These are phyloP conservation scores for Leucoma salicis DNA, from an alignment of 2,888 invertebrate genomes.

Conservation along the genomic window DNA sequence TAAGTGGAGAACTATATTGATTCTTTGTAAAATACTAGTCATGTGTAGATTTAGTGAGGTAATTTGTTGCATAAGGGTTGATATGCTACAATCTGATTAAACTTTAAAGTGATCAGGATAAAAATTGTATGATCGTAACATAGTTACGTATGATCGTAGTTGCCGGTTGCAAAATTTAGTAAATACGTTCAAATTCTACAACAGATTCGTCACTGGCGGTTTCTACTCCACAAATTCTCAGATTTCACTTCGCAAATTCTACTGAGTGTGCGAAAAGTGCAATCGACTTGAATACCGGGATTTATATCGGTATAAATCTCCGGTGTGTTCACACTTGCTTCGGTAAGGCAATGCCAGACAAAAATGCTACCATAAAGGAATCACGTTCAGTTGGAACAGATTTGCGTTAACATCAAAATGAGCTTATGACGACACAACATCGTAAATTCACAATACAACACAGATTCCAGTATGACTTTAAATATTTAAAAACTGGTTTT, in stretches of 20 bases:
- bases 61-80: no score
- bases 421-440: conserved; percentile 28
- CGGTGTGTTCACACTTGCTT: conserved; percentile 66
- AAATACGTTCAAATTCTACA: conserved; percentile 59
- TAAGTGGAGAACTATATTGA: no score
- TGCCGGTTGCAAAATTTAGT: conserved; percentile 57
- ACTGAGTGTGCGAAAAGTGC: conserved; percentile 50
- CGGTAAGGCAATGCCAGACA: conserved; percentile 50
- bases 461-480: no score
- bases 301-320: conserved; percentile 74
- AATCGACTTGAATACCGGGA: conserved; percentile 63
- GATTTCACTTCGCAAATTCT: conserved; percentile 67
- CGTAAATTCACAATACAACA: no score
- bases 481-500: no score
- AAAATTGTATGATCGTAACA: no score
- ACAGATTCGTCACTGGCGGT: conserved; percentile 55
- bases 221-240: conserved; percentile 69
- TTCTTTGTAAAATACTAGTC: no score
- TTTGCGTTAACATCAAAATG: conserved; percentile 44
- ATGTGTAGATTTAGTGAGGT: no score
- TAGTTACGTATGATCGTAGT: no score
- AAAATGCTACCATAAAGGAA: conserved; percentile 52
- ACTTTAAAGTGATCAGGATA: no score
- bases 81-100: no score
- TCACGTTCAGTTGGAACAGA: conserved; percentile 53